Conservation (phyloP, 2,797 vertebrate genomes). For the Gallinago solitaria region DNA sequence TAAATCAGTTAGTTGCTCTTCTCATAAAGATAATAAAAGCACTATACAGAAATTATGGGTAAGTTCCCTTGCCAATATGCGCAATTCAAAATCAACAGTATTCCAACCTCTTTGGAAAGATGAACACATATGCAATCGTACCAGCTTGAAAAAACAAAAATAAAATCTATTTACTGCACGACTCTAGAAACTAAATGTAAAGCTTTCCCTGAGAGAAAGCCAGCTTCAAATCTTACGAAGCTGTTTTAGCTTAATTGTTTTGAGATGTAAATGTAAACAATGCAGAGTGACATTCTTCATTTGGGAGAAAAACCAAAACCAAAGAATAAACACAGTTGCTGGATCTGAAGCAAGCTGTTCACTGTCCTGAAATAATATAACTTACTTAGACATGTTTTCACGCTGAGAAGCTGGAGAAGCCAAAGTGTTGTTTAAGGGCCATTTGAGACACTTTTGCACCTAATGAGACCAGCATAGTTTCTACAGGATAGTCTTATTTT, state of each 20-base stretch:
- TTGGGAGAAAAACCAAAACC: conserved; percentile 19
- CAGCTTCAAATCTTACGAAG: conserved; percentile 4
- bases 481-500: conserved; percentile 6
- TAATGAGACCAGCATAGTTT: conserved; percentile 37
- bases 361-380: conserved; percentile 46
- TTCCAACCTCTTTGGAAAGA: conserved; percentile 25
- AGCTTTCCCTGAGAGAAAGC: conserved; percentile 17
- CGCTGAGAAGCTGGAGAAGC: conserved; percentile 45
- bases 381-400: conserved; percentile 38
- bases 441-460: conserved; percentile 24
- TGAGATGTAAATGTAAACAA: conserved; percentile 53
- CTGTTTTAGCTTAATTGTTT: conserved; percentile 43
- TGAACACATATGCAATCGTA: neutral
- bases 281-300: conserved; percentile 32
- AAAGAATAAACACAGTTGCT: conserved; percentile 49
- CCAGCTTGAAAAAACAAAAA: neutral
- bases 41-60: conserved; percentile 28
- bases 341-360: conserved; percentile 54
- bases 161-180: neutral
- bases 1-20: conserved; percentile 14
- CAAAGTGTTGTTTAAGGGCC: conserved; percentile 19
- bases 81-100: conserved; percentile 17
- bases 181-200: conserved; percentile 4
- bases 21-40: conserved; percentile 21
- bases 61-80: neutral